Evolutionary conservation across 2,888 invertebrate species (phyloP).

Genomic region (Choristoneura rosaceana): DNA sequence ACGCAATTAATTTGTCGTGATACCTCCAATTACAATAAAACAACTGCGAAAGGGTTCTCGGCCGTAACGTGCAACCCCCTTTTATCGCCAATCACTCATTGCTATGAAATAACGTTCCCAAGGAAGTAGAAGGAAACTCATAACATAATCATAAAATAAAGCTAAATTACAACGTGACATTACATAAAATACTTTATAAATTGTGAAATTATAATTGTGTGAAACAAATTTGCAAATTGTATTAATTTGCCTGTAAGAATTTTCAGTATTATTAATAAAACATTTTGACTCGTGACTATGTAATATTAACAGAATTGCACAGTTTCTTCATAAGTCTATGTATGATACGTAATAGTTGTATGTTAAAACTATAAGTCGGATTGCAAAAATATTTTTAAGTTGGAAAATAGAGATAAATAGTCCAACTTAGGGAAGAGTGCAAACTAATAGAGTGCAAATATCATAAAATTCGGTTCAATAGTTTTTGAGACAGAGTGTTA

Average conservation of each 20-base stretch:
- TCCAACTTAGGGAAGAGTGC: too few species aligned
- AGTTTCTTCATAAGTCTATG: too few species aligned
- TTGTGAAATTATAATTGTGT: not conserved
- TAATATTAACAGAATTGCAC: too few species aligned
- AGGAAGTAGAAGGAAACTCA: not conserved
- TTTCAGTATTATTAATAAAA: not conserved
- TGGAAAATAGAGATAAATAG: too few species aligned
- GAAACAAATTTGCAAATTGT: not conserved
- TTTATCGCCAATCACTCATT: slow-evolving; percentile 16
- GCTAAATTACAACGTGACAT: not conserved
- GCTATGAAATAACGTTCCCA: slow-evolving; percentile 8
- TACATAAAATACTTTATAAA: not conserved
- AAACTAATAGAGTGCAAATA: too few species aligned
- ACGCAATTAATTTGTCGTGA: slow-evolving; percentile 61
- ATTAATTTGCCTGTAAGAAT: not conserved
- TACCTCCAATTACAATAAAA: slow-evolving; percentile 56
- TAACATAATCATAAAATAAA: not conserved
- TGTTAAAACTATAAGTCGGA: too few species aligned
- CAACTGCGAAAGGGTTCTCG: slow-evolving; percentile 50
- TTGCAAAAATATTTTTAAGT: too few species aligned
- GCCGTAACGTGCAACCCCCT: slow-evolving; percentile 42
- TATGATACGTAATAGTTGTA: too few species aligned
- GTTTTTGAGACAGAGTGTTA: too few species aligned
- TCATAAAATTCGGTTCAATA: too few species aligned
- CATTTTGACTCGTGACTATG: too few species aligned